Base-by-base conservation (phyloP, 2,888 invertebrate genomes). In the Microdon myrmicae region DNA sequence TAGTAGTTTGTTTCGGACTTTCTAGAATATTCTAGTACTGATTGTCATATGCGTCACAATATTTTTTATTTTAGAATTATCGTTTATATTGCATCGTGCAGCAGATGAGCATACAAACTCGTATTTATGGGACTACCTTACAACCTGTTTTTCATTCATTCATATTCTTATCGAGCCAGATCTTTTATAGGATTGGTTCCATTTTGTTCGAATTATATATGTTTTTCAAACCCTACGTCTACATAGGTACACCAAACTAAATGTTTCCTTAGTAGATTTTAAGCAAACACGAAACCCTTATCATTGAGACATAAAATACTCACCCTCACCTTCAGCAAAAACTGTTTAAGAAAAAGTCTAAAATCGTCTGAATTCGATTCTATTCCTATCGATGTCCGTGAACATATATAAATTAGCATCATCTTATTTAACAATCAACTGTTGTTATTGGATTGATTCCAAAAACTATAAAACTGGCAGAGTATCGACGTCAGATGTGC, bases 371-470 rank as follows among this genome's bases (percentile, higher is more conserved):
- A 44, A 45, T 54, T 45, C 23, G 35, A 20, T 38, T 45, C 20
- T 44, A 20, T 34, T 9, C 25, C 38, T 13, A 29, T 16, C 8
- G n/a, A 16, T 45, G 34, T 29, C 38, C 34, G 20, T 19, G 41
- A 32, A 31, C 56, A 44, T 44, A 6, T 12, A 34, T 53, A 39
- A 47, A 55, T 54, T 32, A 39, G 5, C 13, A 5, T 4, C 6
- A 8, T 8, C 10, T 16, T 29, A 17, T 34, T 41, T 7, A 28
- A 58, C 56, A 64, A 64, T 53, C 19, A 64, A 29, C 41, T 17
- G 37, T 41, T 64, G 56, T 58, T 53, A 53, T 64, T 58, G 58
- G 64, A 58, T 41, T 58, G 20, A 47, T 53, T 58, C 64, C 64
- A 64, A 64, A 55, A 43, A 31, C 28, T 29, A 53, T 26, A 41